These are phyloP conservation scores for Branchinecta sandiegonensis DNA, from an alignment of 2,888 invertebrate species.

Conservation along the genomic window DNA sequence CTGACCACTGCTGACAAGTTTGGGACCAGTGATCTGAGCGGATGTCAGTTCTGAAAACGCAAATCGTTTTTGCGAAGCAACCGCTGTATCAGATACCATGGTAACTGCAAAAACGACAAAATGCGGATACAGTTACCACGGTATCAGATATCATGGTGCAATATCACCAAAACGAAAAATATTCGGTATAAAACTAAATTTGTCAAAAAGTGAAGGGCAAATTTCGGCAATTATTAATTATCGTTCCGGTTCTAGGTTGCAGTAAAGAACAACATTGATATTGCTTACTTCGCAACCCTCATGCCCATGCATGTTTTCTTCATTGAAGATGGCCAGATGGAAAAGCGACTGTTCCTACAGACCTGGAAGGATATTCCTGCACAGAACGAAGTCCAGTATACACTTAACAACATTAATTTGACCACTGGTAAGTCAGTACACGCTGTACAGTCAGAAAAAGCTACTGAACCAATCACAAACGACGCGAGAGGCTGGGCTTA, in stretches of 20 bases:
- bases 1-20: too few species aligned
- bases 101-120: too few species aligned
- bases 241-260: constrained; percentile 53
- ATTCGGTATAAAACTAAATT: not conserved
- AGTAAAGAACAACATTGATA: constrained; percentile 94
- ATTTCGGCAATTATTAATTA: not conserved
- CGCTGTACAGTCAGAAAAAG: too few species aligned
- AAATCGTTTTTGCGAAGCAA: not conserved
- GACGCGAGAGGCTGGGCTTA: too few species aligned
- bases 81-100: too few species aligned
- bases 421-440: constrained; percentile 40
- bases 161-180: constrained; percentile 4
- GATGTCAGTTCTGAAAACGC: too few species aligned
- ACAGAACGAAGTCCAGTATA: constrained; percentile 90
- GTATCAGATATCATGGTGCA: not conserved
- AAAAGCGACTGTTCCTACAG: constrained; percentile 88
- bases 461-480: too few species aligned
- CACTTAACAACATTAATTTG: constrained; percentile 60
- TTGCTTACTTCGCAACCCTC: constrained; percentile 90
- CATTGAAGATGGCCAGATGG: constrained; percentile 90
- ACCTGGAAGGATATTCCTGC: constrained; percentile 99
- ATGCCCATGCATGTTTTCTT: constrained; percentile 87
- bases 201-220: too few species aligned
- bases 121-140: too few species aligned
- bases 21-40: too few species aligned